Evolutionary conservation across 1,140 invertebrate species (phyloP).

Genomic region (Aporrectodea caliginosa): DNA sequence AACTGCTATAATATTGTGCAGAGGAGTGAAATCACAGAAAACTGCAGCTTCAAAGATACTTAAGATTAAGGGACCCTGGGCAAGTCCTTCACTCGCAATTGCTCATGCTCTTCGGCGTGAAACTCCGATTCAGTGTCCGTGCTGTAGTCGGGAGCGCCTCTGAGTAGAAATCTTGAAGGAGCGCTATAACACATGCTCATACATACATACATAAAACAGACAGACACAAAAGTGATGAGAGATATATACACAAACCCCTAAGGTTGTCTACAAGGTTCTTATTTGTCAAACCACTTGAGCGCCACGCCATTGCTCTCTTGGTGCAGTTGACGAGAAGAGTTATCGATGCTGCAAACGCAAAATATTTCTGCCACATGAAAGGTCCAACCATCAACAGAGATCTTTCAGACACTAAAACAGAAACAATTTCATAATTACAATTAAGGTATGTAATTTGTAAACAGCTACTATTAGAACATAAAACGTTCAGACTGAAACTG

Average conservation of each 20-base stretch:
- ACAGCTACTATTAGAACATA: too few relatives aligned
- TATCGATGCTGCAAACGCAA: background rate
- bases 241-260: constrained; percentile 63
- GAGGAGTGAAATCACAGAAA: too few relatives aligned
- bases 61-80: too few relatives aligned
- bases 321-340: background rate
- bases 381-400: background rate
- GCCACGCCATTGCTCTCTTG: constrained; percentile 61
- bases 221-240: background rate
- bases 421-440: too few relatives aligned
- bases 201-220: constrained; percentile 1
- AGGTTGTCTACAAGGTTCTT: constrained; percentile 78
- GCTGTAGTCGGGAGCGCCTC: too few relatives aligned
- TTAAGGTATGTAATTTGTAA: too few relatives aligned
- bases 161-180: background rate
- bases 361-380: constrained; percentile 1
- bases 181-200: background rate
- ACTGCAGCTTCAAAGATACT: too few relatives aligned
- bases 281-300: constrained; percentile 79
- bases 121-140: too few relatives aligned
- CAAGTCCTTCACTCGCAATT: too few relatives aligned
- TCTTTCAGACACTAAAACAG: background rate
- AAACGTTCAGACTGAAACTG: too few relatives aligned
- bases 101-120: too few relatives aligned
- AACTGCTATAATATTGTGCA: too few relatives aligned